Conservation (phyloP, 92 coral and sea anemone species). For the Epizoanthus rinbou region DNA sequence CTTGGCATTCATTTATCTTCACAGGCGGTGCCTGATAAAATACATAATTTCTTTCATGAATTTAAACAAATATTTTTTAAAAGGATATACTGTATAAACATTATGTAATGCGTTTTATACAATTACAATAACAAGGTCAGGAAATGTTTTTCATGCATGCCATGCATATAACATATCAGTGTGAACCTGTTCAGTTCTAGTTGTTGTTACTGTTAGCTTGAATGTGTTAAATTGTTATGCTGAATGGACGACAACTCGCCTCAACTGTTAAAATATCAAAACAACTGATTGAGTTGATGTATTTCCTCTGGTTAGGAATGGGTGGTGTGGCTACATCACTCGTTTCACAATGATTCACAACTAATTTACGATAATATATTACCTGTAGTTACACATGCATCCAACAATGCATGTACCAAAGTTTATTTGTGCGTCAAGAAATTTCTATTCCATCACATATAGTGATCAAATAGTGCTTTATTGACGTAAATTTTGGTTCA, state of each 20-base stretch:
- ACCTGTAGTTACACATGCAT: constrained; percentile 27
- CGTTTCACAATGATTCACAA: constrained; percentile 25
- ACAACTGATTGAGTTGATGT: constrained; percentile 22
- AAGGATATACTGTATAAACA: constrained; percentile 23
- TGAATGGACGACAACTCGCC: constrained; percentile 6
- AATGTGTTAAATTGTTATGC: constrained; percentile 24
- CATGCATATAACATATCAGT: constrained; percentile 24
- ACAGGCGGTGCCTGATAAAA: constrained; percentile 27
- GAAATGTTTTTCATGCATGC: constrained; percentile 25
- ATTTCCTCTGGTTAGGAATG: not conserved
- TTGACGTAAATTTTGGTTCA: constrained; percentile 1
- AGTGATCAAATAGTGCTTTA: constrained; percentile 21
- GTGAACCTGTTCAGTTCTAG: constrained; percentile 26
- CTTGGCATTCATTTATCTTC: constrained; percentile 25
- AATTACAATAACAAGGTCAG: constrained; percentile 24
- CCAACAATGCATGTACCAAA: constrained; percentile 24
- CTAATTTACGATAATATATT: constrained; percentile 26
- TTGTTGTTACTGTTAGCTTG: constrained; percentile 23
- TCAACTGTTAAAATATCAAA: constrained; percentile 10
- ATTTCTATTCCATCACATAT: constrained; percentile 21
- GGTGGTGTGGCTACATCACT: constrained; percentile 24
- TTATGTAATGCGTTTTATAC: constrained; percentile 23
- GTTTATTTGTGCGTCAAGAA: constrained; percentile 27
- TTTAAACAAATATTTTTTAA: constrained; percentile 21
- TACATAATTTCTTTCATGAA: constrained; percentile 21